Percentiles rank a stretch among this genome's conserved stretches.
Conservation (phyloP, 2,797 vertebrate genomes). For the Hemibagrus guttatus region DNA sequence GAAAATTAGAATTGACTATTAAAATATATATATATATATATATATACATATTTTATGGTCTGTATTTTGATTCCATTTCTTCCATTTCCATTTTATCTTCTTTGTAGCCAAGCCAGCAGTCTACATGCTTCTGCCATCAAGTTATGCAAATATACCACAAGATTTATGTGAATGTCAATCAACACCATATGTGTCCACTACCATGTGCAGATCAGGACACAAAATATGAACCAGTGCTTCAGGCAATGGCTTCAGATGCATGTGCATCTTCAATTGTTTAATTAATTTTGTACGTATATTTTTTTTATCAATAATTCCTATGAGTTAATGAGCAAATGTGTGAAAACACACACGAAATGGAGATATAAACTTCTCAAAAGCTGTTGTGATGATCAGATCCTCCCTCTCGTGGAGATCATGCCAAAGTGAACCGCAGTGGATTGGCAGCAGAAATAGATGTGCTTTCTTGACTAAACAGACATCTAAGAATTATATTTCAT, state of each 20-base stretch:
- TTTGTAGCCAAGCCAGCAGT: background rate
- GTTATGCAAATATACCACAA: background rate
- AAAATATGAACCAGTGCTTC: background rate
- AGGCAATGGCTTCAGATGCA: background rate
- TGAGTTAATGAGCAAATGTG: background rate
- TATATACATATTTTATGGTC: background rate
- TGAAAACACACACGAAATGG: background rate
- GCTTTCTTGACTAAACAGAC: slow-evolving; percentile 18
- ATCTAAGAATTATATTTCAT: slow-evolving; percentile 14
- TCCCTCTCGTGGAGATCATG: background rate
- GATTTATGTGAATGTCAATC: background rate
- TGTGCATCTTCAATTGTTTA: background rate
- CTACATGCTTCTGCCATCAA: background rate
- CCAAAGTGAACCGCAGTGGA: slow-evolving; percentile 9
- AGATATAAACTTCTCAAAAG: slow-evolving; percentile 2
- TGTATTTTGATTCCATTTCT: background rate
- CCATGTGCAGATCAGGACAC: background rate
- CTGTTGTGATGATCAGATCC: slow-evolving; percentile 22
- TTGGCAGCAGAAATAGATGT: slow-evolving; percentile 2
- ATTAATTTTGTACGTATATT: background rate
- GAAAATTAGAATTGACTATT: too few relatives aligned
- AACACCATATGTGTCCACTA: background rate
- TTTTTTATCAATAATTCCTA: background rate
- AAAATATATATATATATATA: too few relatives aligned
- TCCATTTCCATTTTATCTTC: background rate